Base-by-base conservation (phyloP, 2,888 invertebrate genomes). In the Sphaeridia pumilis region DNA sequence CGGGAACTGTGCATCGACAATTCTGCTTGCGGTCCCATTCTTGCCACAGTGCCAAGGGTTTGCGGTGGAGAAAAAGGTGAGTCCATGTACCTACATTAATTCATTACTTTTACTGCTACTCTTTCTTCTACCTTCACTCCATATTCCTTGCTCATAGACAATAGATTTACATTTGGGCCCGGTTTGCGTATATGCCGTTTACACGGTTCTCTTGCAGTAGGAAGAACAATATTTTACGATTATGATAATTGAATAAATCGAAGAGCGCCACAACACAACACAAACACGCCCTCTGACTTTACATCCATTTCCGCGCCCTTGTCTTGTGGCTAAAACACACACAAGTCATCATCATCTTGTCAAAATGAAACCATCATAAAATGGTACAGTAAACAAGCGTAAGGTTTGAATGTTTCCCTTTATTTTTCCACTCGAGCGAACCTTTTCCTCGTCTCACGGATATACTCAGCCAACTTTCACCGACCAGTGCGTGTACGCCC, bases 1-100 rank as follows among this genome's bases (percentile, higher is more conserved):
- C 79, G 88, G 65, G 86, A 88, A 72, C 78, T 87, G 59, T 90
- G 90, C 74, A 86, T 85, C 73, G 87, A 89, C 69, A 87, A 90
- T 74, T 80, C 85, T 57, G 86, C 87, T 64, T 90, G 90, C 74
- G 84, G 86, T 63, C 85, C 88, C 60, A 88, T 89, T 71, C 73
- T 89, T 70, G 87, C 88, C 74, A 87, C 89, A 68, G 87, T 89
- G 70, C 88, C 88, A 51, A 78, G 88, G 67, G 87, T 89, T 66
- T 90, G 89, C 72, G 89, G 89, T 61, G 84, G 86, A 62, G 88
- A 88, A 77, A 81, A 86, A 71, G 88, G 89, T 89, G 72, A 82
- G n/a, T n/a, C n/a, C n/a, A n/a, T n/a, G n/a, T n/a, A n/a, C 82
- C 76, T 5, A 35, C 5, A 51, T 46, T 22, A 24, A 22, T 22